Evolutionary conservation across 2,797 vertebrate genomes (phyloP).

Genomic region (Dromococcyx pavoninus): DNA sequence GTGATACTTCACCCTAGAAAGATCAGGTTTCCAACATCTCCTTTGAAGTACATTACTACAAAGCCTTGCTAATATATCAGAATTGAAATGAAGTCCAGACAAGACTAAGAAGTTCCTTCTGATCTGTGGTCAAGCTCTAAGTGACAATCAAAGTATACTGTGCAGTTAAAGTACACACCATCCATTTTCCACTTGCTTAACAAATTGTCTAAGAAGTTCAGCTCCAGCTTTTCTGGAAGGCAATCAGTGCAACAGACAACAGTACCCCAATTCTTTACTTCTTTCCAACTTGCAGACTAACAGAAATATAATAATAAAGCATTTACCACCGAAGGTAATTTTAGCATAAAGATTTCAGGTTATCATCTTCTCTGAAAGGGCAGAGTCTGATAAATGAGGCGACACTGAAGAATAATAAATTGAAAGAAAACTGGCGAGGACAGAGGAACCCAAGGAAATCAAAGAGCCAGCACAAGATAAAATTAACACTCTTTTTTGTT

Average conservation of each 20-base stretch:
- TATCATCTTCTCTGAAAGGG: neutral
- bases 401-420: neutral
- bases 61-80: neutral
- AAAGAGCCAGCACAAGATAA: neutral
- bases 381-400: neutral
- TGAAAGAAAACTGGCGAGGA: neutral
- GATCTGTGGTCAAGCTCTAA: neutral
- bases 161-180: neutral
- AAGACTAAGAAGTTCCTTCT: neutral
- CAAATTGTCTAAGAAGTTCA: neutral
- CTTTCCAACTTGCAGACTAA: neutral
- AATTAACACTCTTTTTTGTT: neutral
- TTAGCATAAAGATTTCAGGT: neutral
- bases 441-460: conserved; percentile 17
- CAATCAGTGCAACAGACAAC: neutral
- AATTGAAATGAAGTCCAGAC: neutral
- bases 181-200: neutral
- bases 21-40: neutral
- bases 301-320: neutral
- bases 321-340: neutral
- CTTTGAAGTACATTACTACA: neutral
- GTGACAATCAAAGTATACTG: neutral
- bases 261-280: neutral
- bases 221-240: conserved; percentile 13
- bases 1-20: neutral